Evolutionary conservation across 2,113 vertebrate genomes (phyloP).

Genomic region (Oncorhynchus tshawytscha): DNA sequence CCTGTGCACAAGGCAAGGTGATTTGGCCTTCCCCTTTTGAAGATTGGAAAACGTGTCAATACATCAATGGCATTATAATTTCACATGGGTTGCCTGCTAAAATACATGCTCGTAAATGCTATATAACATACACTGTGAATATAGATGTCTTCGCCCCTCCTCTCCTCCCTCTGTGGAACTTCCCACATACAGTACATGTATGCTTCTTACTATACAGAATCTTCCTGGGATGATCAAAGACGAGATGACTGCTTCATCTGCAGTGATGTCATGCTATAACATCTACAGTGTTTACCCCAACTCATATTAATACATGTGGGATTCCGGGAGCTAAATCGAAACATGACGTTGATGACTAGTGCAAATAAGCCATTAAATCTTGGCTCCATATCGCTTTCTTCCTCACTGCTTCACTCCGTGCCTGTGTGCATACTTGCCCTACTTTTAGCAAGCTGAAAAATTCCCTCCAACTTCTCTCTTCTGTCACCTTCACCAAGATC

Average conservation of each 20-base stretch:
- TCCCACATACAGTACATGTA: slow-evolving; percentile 11
- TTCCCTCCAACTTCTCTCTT: neutral
- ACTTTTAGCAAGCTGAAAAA: neutral
- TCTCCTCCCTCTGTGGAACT: slow-evolving; percentile 8
- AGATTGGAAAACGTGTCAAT: slow-evolving; percentile 16
- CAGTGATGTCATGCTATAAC: slow-evolving; percentile 14
- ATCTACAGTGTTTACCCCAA: slow-evolving; percentile 13
- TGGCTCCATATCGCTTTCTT: neutral
- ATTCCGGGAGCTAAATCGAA: too few relatives aligned
- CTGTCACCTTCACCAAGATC: neutral
- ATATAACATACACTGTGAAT: too few relatives aligned
- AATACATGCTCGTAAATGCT: neutral
- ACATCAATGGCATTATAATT: slow-evolving; percentile 27
- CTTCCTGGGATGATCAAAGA: slow-evolving; percentile 28
- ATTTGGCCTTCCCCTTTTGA: slow-evolving; percentile 5
- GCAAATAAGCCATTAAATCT: neutral
- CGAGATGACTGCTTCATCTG: slow-evolving; percentile 38
- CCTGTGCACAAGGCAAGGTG: neutral
- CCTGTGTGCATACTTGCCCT: neutral
- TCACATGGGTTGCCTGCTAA: neutral
- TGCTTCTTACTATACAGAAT: slow-evolving; percentile 5
- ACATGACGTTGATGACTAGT: neutral
- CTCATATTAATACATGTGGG: too few relatives aligned
- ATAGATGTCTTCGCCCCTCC: too few relatives aligned
- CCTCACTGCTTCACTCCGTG: neutral